Base-by-base conservation (phyloP, 1,140 invertebrate genomes). In the Eumaeus atala region DNA sequence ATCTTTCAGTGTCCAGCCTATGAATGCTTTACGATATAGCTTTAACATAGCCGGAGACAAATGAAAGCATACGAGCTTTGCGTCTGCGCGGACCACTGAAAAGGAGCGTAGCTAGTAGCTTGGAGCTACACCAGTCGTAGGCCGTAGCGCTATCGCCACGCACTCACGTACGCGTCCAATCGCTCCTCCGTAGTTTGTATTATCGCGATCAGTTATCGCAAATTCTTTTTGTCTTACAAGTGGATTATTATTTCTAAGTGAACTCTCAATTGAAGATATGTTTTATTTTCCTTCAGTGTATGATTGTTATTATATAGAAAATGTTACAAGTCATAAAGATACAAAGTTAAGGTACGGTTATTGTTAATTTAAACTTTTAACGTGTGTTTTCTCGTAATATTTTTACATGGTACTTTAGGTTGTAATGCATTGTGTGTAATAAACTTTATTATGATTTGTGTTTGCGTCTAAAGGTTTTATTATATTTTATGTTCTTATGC, bases 71-170 rank as follows among this genome's bases (percentile, higher is more conserved):
- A 64, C 55, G 55, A 72, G 57, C 63, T 67, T 63, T 78, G 81
- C 81, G 81, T 62, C 77, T 83, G 81, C 81, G 78, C 81, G 77
- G 58, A 65, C 61, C 51, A 48, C 58, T 64, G 69, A 69, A 67
- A 65, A 67, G 58, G 51, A 28, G 48, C 57, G 59, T 65, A 67
- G 58, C 58, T 62, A 59, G 58, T 50, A 51, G 49, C 49, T 51
- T 33, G 35, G n/a, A 37, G 48, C 51, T 57, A 64, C 66, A 62
- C 61, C 78, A 85, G 82, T 85, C 66, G 48, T 59, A 61, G 61
- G 21, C 21, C 21, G 21, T 28, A 28, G 21, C 57, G 34, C 53
- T 51, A 67, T 68, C 61, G 56, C 61, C 54, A 61, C 54, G 55
- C 56, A 58, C 51, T 61, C 64, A 55, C 70, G 33, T 50, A 50